Base-by-base conservation (phyloP, 2,113 vertebrate species). In the Procapra przewalskii region DNA sequence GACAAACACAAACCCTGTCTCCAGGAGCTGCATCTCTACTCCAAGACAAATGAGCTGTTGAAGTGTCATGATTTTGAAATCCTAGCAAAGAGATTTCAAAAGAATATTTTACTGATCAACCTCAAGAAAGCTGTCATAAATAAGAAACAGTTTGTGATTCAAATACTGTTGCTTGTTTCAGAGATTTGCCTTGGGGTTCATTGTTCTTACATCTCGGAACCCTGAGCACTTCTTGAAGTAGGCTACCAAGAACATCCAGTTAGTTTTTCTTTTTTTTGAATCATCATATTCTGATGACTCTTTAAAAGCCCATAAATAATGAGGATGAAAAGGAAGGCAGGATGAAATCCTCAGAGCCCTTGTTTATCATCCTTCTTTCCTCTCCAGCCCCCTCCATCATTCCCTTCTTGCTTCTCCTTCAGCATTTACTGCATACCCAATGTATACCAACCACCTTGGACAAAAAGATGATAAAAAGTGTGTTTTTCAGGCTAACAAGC, bases 41-140 rank as follows among this genome's bases (percentile, higher is more conserved):
- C 45, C 43, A 81, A 97, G 96, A 97, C 79, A 93, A 96, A 97
- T 84, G 94, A 96, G 91, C 96, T 97, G 96, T 82, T 97, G 94
- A 98, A 91, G 96, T 55, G 83, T 95, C 82, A 77, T 55, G 91
- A 89, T 95, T 95, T 95, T 89, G 94, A 98, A 97, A 94, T 89
- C 7, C 16, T 50, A 71, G 79, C 59, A 81, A 81, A 80, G 80
- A 86, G 45, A 80, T 62, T 81, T 62, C 40, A 77, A 88, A 64
- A 96, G 77, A 19, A 88, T 88, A 50, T 84, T 96, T 95, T 90
- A 64, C 92, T 94, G 85, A 92, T 94, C 77, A 62, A 83, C 88
- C 91, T 91, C 88, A 92, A 84, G 77, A 55, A 90, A 64, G 91
- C 55, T 84, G 81, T 85, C 90, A 40, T 93, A 93, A 84, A 57